Base-by-base conservation (phyloP, 1,140 invertebrate species). In the Adoxophyes honmai region DNA sequence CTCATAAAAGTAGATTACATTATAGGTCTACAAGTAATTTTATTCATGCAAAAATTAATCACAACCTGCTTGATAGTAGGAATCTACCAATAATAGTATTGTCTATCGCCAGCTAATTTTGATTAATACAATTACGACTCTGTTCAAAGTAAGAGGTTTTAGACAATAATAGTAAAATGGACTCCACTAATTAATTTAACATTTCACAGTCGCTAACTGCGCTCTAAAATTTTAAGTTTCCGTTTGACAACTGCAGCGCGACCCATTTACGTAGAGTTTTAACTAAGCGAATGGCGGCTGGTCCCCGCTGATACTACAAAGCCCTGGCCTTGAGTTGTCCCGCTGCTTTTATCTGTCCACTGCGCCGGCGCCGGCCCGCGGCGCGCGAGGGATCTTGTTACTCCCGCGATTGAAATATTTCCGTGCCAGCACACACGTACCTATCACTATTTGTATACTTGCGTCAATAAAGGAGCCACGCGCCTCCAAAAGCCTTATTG, bases 391-490 rank as follows among this genome's bases (percentile, higher is more conserved):
- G 59, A 68, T 61, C 66, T 68, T 52, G 66, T 68, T 65, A 63
- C 60, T 54, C 18, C 54, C 62, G 35, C 62, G 59, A 64, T 66
- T 66, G 66, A 68, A 71, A 71, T 71, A 71, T 71, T 66, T 71
- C 60, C 59, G 55, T 59, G 54, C 54, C 60, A 60, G 51, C 51
- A 54, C 21, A 64, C 60, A 61, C 59, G 51, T 48, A 60, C 57
- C 44, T 57, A 56, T 57, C 54, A 60, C 57, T 71, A 67, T 65
- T 71, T 71, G 59, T 68, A 65, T 55, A 64, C 62, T 51, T 54
- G 52, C 54, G 54, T 64, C 63, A 66, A 64, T 66, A 64, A 55
- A 66, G 57, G 42, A 60, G 56, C 66, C 64, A 67, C 57, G 57
- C 57, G 51, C 44, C 53, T 57, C 44, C 16, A 34, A 38, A 52